A percentile compares a stretch with the other conserved stretches of the same genome.
Conservation (phyloP, 2,888 invertebrate species). For the Apotomis capreana region DNA sequence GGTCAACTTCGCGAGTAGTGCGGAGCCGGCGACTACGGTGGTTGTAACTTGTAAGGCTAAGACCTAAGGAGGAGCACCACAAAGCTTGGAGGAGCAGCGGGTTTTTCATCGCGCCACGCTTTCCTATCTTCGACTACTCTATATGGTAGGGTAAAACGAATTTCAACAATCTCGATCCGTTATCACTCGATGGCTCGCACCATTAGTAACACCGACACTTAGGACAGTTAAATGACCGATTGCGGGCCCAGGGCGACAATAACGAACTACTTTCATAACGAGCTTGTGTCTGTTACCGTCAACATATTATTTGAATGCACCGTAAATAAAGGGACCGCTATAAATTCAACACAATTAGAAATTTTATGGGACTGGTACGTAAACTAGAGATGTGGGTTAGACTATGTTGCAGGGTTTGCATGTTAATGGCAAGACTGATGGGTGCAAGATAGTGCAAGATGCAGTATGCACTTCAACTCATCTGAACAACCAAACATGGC, state of each 20-base stretch:
- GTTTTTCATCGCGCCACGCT: too few relatives aligned
- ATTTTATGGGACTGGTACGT: constrained; percentile 27
- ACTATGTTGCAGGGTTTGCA: not conserved
- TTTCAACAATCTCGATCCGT: constrained; percentile 17
- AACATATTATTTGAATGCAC: constrained; percentile 33
- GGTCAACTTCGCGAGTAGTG: too few relatives aligned
- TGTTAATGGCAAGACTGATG: not conserved
- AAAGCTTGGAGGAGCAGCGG: too few relatives aligned
- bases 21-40: too few relatives aligned
- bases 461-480: too few relatives aligned
- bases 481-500: too few relatives aligned
- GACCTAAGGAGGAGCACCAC: too few relatives aligned
- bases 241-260: constrained; percentile 53
- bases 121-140: too few relatives aligned
- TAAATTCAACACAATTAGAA: constrained; percentile 31
- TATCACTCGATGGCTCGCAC: constrained; percentile 10
- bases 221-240: constrained; percentile 60
- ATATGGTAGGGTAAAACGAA: not conserved
- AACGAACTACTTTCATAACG: constrained; percentile 56
- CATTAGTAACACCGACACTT: constrained; percentile 26
- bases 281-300: constrained; percentile 30
- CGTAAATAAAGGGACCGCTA: constrained; percentile 27
- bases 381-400: constrained; percentile 5
- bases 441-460: too few relatives aligned
- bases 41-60: too few relatives aligned